Percentiles rank a stretch among this genome's conserved stretches.
These are phyloP conservation scores for Pleuronectes platessa DNA, from an alignment of 2,113 vertebrate species.

Conservation along the genomic window DNA sequence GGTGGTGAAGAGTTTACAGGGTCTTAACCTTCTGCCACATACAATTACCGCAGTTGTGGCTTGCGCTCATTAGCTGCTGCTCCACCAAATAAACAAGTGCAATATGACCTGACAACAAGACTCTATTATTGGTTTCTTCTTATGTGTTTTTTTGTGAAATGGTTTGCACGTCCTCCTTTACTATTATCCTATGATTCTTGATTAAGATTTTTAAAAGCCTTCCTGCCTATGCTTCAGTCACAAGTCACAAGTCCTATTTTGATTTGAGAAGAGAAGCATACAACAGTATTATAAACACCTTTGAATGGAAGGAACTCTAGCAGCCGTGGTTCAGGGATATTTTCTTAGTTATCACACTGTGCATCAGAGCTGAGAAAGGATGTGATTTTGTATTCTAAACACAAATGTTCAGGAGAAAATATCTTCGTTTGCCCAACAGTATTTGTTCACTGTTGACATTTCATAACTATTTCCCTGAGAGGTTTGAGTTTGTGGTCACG, in stretches of 20 bases:
- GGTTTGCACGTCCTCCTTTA: background rate
- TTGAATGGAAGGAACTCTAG: background rate
- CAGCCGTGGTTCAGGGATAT: background rate
- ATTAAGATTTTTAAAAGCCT: background rate
- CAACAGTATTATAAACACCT: background rate
- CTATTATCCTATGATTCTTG: background rate
- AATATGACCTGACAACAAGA: slow-evolving; percentile 26
- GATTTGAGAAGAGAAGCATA: background rate
- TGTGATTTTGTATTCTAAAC: background rate
- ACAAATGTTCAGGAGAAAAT: background rate
- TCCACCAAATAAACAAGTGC: slow-evolving; percentile 54
- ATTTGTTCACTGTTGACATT: slow-evolving; percentile 17
- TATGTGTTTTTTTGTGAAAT: background rate
- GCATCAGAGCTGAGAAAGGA: background rate
- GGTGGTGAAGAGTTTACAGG: slow-evolving; percentile 55
- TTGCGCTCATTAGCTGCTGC: slow-evolving; percentile 48
- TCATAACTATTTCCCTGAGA: slow-evolving; percentile 11
- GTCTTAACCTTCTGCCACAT: slow-evolving; percentile 65
- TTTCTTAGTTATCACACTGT: background rate
- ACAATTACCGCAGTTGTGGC: slow-evolving; percentile 59
- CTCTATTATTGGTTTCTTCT: background rate
- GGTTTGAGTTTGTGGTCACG: slow-evolving; percentile 7
- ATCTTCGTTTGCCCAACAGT: background rate
- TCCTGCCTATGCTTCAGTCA: background rate
- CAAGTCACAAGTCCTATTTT: background rate